Base-by-base conservation (phyloP, 2,797 vertebrate genomes). In the Sphenodon punctatus region DNA sequence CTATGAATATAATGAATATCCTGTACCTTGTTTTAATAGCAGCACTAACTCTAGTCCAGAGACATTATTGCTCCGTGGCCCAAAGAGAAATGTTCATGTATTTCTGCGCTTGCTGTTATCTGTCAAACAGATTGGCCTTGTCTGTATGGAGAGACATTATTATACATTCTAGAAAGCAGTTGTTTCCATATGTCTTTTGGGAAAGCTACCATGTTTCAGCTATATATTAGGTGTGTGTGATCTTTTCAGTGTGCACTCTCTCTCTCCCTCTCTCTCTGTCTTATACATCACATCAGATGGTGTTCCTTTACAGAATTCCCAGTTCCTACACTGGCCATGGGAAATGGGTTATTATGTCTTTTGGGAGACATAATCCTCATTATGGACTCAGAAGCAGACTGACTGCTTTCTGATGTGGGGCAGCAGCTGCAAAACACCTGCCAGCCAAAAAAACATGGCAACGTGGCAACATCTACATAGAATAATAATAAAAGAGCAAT, bases 81-180 rank as follows among this genome's bases (percentile, higher is more conserved):
- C 88, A 88, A 85, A 87, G 92, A 94, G 88, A n/a, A 94, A 76
- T 23, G 39, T 74, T 91, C 3, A 5, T 75, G 76, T 87, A 15
- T 90, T 92, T 89, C 88, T 89, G 88, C 86, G 51, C 60, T 91
- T 72, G 48, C 80, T 72, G 82, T 89, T 92, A 92, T 93, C 92
- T 1, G 11, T 95, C 91, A 94, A 89, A 72, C 27, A 66, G 73
- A 92, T 91, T 91, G 89, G 75, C 80, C 89, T 82, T 69, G 77
- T 90, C 93, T 88, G 67, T 68, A 78, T 67, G 87, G 87, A 82
- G 84, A 83, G 85, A 82, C 82, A n/a, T n/a, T n/a, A 84, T 88
- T 90, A 89, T 67, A 85, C 80, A 91, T 86, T 88, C 89, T 85
- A 63, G 80, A 82, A 91, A 90, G 83, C 66, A 82, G 59, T 88